Base-by-base conservation (phyloP, 2,113 vertebrate genomes). In the Rhipidura dahli region DNA sequence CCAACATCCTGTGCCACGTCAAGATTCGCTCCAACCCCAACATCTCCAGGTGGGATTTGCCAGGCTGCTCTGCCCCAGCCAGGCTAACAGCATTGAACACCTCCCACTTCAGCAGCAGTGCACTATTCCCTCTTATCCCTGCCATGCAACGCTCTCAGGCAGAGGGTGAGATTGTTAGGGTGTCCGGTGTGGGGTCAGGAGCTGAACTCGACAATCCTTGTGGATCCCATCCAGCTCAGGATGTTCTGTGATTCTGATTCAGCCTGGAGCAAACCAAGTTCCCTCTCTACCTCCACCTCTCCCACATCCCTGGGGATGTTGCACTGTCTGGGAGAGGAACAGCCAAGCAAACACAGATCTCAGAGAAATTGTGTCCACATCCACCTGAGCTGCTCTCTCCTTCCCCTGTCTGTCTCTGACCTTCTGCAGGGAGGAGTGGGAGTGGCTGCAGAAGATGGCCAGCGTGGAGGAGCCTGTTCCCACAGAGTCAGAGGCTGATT, bases 11-110 rank as follows among this genome's bases (percentile, higher is more conserved):
- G 50, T 99, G 99, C 95, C 98, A 99, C 14, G 98, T 98, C 96
- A 99, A 98, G 96, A 98, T 99, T 28, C 98, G 99, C 63, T 98
- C 98, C 98, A 99, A 99, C 92, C 97, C 97, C 73, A 99, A 99
- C 39, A 96, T 99, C 60, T 99, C 99, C 94, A 98, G 99, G 99
- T 99, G 94, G 16, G 96, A 26, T 51, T 93, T 66, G 51, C 37
- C 61, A 56, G 28, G 26, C 22, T 84, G 12, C 27, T 65, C 42
- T 73, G 59, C 65, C 60, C n/a, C n/a, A 14, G 17, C 27, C 50
- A 27, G 26, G 37, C 44, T 28, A 9, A n/a, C n/a, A 54, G 50
- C 69, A 59, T 17, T 30, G 20, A 22, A 31, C 39, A 33, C 35
- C 71, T 42, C 42, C 69, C 39, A 30, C 68, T 75, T 50, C 49